Conservation (phyloP, 2,113 vertebrate species). For the Clinocottus analis region DNA sequence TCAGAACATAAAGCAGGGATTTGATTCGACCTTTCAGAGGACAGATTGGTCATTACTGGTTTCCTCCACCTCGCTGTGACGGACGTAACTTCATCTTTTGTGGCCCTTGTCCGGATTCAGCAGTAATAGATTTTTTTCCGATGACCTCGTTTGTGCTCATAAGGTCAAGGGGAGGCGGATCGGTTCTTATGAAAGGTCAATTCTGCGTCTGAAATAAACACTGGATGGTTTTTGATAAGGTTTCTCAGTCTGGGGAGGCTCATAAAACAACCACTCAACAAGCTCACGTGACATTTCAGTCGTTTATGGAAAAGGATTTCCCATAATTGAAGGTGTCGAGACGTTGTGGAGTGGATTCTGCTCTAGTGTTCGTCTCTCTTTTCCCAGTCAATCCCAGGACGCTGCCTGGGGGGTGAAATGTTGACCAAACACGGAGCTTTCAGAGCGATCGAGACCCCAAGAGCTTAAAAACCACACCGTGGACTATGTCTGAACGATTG, state of each 20-base stretch:
- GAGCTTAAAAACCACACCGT: conserved; percentile 11
- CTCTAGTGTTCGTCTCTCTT: too few relatives aligned
- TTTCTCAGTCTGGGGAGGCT: conserved; percentile 8
- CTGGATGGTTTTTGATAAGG: not conserved
- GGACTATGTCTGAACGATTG: conserved; percentile 13
- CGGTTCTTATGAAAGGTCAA: conserved; percentile 27
- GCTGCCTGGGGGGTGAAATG: conserved; percentile 8
- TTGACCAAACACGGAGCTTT: conserved; percentile 22
- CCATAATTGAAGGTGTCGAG: not conserved
- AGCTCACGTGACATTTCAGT: not conserved
- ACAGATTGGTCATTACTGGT: conserved; percentile 51
- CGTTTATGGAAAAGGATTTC: not conserved
- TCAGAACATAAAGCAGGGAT: conserved; percentile 36
- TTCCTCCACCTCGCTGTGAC: conserved; percentile 39
- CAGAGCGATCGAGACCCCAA: not conserved
- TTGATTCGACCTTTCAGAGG: conserved; percentile 56
- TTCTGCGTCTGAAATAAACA: conserved; percentile 13
- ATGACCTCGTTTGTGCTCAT: conserved; percentile 25
- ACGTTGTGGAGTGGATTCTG: too few relatives aligned
- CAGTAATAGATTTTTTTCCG: conserved; percentile 38
- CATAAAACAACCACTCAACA: conserved; percentile 10
- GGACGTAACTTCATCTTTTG: conserved; percentile 29
- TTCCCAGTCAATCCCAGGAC: too few relatives aligned
- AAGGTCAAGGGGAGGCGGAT: conserved; percentile 37
- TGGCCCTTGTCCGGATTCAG: conserved; percentile 41